Conservation (phyloP, 2,797 vertebrate species). For the Cebuella pygmaea region DNA sequence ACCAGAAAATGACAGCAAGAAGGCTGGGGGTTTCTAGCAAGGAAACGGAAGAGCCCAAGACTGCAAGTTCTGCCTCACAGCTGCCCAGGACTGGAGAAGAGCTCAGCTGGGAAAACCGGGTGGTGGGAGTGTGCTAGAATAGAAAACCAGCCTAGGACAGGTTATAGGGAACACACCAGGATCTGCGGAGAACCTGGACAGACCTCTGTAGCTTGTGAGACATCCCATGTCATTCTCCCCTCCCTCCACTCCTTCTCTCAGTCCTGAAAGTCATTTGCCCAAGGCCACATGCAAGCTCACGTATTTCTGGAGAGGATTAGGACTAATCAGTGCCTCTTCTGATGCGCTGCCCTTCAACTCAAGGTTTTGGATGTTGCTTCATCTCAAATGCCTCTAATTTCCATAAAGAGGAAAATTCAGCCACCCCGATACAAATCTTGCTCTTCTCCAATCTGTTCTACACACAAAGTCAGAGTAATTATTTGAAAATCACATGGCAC, state of each 20-base stretch:
- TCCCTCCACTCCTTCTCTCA: not conserved
- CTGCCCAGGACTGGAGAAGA: not conserved
- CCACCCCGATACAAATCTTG: not conserved
- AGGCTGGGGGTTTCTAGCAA: not conserved
- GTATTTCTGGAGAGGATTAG: not conserved
- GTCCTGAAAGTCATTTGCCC: not conserved
- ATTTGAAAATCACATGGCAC: not conserved
- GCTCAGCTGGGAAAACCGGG: not conserved
- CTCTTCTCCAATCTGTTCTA: not conserved
- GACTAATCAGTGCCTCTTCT: not conserved
- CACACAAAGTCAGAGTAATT: not conserved
- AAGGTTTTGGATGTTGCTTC: not conserved
- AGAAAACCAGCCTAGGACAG: not conserved
- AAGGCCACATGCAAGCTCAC: not conserved
- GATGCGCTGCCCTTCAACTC: not conserved
- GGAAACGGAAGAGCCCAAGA: not conserved
- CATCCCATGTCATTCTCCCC: not conserved
- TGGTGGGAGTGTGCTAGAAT: not conserved
- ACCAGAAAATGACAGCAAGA: not conserved
- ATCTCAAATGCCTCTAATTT: not conserved
- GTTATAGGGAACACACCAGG: not conserved
- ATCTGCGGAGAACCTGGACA: not conserved
- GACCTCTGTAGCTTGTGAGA: not conserved
- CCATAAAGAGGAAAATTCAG: not conserved
- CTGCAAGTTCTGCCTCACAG: not conserved